These are phyloP conservation scores for Coremacera marginata DNA, from an alignment of 2,888 invertebrate genomes.

Conservation along the genomic window DNA sequence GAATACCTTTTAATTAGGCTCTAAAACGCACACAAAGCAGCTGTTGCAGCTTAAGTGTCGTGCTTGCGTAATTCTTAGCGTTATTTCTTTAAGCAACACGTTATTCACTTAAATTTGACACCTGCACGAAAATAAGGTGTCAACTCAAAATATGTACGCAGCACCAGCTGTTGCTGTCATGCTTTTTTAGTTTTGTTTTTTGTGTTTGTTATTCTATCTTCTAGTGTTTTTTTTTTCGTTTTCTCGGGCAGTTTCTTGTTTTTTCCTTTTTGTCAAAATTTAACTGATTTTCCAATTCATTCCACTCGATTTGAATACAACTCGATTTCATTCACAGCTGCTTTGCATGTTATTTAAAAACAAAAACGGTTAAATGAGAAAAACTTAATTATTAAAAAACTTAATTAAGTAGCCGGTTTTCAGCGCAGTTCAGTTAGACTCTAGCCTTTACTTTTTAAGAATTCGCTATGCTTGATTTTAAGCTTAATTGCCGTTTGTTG, in stretches of 20 bases:
- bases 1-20: neutral
- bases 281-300: constrained; percentile 5
- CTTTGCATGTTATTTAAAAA: neutral
- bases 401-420: too few relatives aligned
- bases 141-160: neutral
- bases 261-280: neutral
- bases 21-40: neutral
- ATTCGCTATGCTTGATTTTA: too few relatives aligned
- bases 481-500: too few relatives aligned
- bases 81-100: neutral
- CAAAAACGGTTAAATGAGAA: too few relatives aligned
- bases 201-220: neutral
- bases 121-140: neutral
- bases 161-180: neutral
- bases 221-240: neutral
- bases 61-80: neutral
- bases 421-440: too few relatives aligned
- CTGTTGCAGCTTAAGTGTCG: neutral
- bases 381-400: too few relatives aligned
- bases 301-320: neutral
- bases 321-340: neutral
- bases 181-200: too few relatives aligned
- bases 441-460: too few relatives aligned
- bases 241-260: neutral
- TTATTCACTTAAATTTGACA: neutral